Evolutionary conservation across 2,888 invertebrate genomes (phyloP).

Genomic region (Mythimna vitellina): DNA sequence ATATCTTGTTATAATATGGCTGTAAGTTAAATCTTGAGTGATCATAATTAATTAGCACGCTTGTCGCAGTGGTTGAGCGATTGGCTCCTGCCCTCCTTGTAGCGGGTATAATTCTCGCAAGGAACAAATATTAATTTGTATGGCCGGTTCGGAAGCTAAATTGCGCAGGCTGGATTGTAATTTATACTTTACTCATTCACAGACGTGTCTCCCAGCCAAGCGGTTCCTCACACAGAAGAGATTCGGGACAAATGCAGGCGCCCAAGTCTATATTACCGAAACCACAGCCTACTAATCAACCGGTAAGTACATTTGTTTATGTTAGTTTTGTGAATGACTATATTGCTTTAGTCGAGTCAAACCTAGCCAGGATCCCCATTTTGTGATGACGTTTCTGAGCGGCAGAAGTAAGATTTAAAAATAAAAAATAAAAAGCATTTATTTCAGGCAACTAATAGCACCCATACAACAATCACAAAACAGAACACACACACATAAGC

Average conservation of each 20-base stretch:
- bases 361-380: too few species aligned
- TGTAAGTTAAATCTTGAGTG: background rate
- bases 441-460: too few species aligned
- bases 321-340: background rate
- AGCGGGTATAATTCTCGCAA: too few species aligned
- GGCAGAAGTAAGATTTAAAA: too few species aligned
- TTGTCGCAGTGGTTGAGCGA: too few species aligned
- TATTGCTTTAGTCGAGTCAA: background rate
- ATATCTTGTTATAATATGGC: background rate
- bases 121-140: too few species aligned
- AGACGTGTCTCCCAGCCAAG: conserved; percentile 77
- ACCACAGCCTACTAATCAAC: conserved; percentile 66
- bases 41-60: background rate
- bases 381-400: too few species aligned
- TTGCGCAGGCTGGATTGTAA: background rate
- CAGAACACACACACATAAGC: too few species aligned
- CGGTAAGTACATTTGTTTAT: conserved; percentile 66
- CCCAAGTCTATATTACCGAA: conserved; percentile 67
- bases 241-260: conserved; percentile 66
- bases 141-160: background rate
- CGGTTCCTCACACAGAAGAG: conserved; percentile 65
- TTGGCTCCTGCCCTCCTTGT: too few species aligned
- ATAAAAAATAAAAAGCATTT: too few species aligned
- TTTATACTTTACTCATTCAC: conserved; percentile 8
- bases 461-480: too few species aligned